Evolutionary conservation across 2,797 vertebrate species (phyloP).

Genomic region (Taeniopygia guttata): DNA sequence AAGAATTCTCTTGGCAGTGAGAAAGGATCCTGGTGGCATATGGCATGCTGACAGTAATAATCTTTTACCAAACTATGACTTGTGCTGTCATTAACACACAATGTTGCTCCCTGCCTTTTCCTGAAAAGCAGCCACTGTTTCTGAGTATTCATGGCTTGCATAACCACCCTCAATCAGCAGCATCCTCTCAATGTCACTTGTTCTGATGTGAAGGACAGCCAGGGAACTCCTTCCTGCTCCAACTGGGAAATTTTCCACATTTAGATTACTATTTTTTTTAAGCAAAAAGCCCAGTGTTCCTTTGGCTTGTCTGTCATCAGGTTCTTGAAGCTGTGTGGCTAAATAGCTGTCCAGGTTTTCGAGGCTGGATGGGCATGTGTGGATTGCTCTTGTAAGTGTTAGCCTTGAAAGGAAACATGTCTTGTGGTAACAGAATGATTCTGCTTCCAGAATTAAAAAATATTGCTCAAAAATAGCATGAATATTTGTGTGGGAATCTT

Average conservation of each 20-base stretch:
- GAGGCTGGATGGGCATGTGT: background rate
- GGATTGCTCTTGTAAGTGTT: background rate
- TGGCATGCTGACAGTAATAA: background rate
- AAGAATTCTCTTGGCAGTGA: background rate
- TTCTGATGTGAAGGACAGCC: background rate
- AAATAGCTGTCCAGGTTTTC: background rate
- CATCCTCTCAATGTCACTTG: background rate
- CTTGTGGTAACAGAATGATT: background rate
- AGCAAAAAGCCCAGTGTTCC: background rate
- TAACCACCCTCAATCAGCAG: background rate
- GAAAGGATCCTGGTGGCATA: conserved; percentile 6
- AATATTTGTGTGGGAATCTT: background rate
- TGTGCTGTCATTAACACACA: background rate
- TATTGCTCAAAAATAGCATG: background rate
- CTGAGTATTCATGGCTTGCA: background rate
- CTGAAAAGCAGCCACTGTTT: background rate
- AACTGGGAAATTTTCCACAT: background rate
- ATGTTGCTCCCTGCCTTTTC: background rate
- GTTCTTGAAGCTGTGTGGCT: background rate
- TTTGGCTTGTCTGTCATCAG: background rate
- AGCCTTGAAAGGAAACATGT: background rate
- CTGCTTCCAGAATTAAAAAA: background rate
- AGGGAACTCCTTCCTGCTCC: background rate
- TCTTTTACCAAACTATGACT: background rate
- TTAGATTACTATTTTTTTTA: background rate